A percentile compares a stretch with the other conserved stretches of the same genome.
phyloP scores from a whole-genome alignment of 2,888 invertebrate genomes.

The Tipula confusa region DNA sequence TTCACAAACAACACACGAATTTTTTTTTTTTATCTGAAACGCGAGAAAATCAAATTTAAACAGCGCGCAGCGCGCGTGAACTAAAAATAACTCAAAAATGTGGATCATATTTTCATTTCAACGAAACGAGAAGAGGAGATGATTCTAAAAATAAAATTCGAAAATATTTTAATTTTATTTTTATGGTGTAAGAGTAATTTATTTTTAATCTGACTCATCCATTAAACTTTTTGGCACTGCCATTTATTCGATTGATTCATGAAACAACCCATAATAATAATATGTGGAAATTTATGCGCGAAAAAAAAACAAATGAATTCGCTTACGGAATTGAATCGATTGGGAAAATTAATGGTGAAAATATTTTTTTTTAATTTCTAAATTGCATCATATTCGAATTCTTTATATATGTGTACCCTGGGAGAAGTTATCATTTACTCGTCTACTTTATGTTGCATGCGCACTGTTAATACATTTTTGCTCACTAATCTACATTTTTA shows the following conservation, averaged over 20 bases:
- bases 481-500: no score
- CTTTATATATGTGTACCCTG: no score
- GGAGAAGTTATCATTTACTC: no score
- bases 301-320: background rate
- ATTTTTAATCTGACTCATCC: background rate
- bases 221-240: background rate
- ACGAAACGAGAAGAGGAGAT: constrained; percentile 15
- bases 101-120: constrained; percentile 20
- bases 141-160: background rate
- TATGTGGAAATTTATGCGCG: background rate
- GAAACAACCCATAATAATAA: background rate
- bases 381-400: no score
- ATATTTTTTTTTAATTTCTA: no score
- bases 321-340: background rate
- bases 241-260: constrained; percentile 7
- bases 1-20: background rate
- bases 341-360: background rate
- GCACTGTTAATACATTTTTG: no score
- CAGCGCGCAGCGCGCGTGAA: background rate
- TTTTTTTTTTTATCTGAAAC: background rate
- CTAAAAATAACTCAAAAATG: constrained; percentile 16
- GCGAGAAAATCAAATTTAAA: background rate
- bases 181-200: constrained; percentile 3
- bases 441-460: no score
- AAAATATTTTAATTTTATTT: background rate